Base-by-base conservation (phyloP, 2,113 vertebrate species). In the Arizona elegans region DNA sequence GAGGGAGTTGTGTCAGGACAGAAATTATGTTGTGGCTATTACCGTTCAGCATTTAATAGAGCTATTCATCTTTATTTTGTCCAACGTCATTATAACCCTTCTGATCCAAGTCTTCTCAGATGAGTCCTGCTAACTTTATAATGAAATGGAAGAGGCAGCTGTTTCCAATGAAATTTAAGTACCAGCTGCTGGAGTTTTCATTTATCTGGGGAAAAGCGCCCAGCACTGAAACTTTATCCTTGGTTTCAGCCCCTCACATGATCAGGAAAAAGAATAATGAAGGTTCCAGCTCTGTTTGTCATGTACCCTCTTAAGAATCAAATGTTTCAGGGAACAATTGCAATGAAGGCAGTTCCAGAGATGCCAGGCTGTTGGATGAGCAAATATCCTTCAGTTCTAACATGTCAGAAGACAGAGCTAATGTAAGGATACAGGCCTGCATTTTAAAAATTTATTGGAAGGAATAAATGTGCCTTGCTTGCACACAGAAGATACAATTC, bases 31-130 rank as follows among this genome's bases (percentile, higher is more conserved):
- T 93, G 91, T 95, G 93, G 93, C 88, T 91, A 91, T 92, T 92
- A 86, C 92, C 0, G 38, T 87, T 91, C 0, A 0, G 86, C 21
- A 38, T 89, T 87, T 92, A 95, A 96, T 21, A 90, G 94, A 93
- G 91, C 88, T 91, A 90, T 94, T 90, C 29, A 29, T 95, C 95
- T 96, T 92, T 88, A 95, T 96, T 93, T 95, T 65, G 70, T 91
- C 81, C 2, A 33, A 75, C 50, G 92, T 95, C 92, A 92, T 0
- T 0, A 56, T 5, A n/a, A 54, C 91, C 70, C 8, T 13, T 58
- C 86, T 92, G 24, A 58, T 81, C 47, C 21, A 1, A 2, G 54
- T 9, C 43, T 62, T 43, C 75, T 93, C 56, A 1, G 3, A 90
- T 33, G n/a, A 86, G 91, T 47, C 38, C 47, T 86, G 87, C 85